These are phyloP conservation scores for Genyomyrus donnyi DNA, from an alignment of 2,113 vertebrate species.

Conservation along the genomic window DNA sequence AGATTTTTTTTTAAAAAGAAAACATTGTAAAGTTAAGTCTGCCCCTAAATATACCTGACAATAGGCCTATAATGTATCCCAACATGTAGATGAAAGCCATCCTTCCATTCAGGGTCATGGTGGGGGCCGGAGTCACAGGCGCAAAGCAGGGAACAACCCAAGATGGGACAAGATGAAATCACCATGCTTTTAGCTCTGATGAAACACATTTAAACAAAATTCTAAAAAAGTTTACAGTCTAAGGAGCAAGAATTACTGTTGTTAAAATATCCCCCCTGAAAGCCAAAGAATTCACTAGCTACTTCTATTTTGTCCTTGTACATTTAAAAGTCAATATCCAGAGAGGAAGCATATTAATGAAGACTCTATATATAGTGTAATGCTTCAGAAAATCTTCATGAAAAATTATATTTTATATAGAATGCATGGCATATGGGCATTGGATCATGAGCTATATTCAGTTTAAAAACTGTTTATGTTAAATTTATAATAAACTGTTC, in stretches of 20 bases:
- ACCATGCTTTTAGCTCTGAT: background rate
- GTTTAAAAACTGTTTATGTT: too few species aligned
- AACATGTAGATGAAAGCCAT: background rate
- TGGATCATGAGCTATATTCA: background rate
- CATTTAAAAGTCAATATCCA: background rate
- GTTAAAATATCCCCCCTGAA: background rate
- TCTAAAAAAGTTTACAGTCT: background rate
- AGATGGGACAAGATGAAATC: too few species aligned
- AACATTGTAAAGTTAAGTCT: background rate
- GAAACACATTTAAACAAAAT: background rate
- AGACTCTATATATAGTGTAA: background rate
- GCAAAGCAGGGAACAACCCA: too few species aligned
- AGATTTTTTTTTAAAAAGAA: background rate
- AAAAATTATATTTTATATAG: background rate
- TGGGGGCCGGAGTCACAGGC: too few species aligned
- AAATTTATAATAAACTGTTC: background rate
- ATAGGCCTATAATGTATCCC: background rate
- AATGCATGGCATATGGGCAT: background rate
- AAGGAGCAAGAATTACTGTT: background rate
- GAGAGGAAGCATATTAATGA: background rate
- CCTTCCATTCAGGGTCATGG: too few species aligned
- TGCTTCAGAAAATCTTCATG: background rate
- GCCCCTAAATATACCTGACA: background rate
- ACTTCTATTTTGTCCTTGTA: background rate
- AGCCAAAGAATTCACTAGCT: background rate